Base-by-base conservation (phyloP, 1,140 invertebrate species). In the Neodiprion pinetum region DNA sequence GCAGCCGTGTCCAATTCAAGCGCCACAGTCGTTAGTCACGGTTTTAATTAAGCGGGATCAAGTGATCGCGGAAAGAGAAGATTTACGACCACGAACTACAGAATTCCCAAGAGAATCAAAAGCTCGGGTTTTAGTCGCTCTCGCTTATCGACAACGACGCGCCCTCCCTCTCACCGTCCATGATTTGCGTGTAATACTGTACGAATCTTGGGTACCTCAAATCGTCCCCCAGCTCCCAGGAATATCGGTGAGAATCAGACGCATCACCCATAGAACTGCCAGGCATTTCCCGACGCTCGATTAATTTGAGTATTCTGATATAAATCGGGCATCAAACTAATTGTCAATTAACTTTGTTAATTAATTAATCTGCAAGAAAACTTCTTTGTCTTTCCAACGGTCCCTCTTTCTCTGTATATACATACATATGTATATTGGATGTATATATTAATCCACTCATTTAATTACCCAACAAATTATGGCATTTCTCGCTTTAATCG, bases 1-100 rank as follows among this genome's bases (percentile, higher is more conserved):
- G 28, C 5, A 5, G 28, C 53, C 53, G 53, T 17, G n/a, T 12
- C 11, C 53, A 17, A 17, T 61, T 61, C 53, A 61, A 14, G 53
- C n/a, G 53, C 53, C 53, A 14, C 53, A 61, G 53, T 61, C 53
- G n/a, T 61, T 61, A 61, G 53, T 61, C 53, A 61, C 53, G 53
- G 53, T 61, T 61, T 61, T 61, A 61, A 61, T 61, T 61, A 61
- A 61, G 53, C 53, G 53, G 8, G 53, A 61, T 61, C 11, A 61
- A 61, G 53, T 61, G 53, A 61, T 61, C 53, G 53, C 9, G 53
- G 11, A 61, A 12, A 61, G 53, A 17, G 11, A 61, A 61, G 7
- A 61, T 61, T 61, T 61, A 11, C 53, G 53, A 61, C 53, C 28
- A 17, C 53, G 53, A 61, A 61, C 11, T 61, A 61, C 11, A 61